Evolutionary conservation across 1,140 invertebrate species (phyloP).

Genomic region (Drosophila melanica): DNA sequence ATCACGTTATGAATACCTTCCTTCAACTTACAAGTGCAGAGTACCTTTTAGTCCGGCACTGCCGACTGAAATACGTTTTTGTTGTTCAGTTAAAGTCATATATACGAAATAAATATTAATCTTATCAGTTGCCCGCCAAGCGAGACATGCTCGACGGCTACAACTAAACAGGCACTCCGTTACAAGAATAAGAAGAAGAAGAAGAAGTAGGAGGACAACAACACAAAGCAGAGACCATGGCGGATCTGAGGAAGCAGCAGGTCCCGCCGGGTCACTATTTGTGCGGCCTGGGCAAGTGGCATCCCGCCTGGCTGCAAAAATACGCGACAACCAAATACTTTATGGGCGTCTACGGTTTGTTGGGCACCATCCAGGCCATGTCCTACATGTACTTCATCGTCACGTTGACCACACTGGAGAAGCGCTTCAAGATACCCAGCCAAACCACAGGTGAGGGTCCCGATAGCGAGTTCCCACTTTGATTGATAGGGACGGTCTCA

Average conservation of each 20-base stretch:
- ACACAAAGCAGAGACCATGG: conserved; percentile 31
- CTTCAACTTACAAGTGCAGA: too few species aligned
- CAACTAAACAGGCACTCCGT: conserved; percentile 34
- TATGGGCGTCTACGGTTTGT: conserved; percentile 87
- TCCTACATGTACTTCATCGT: conserved; percentile 89
- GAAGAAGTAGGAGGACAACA: background rate
- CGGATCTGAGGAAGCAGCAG: conserved; percentile 54
- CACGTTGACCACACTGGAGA: conserved; percentile 89
- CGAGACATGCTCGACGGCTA: conserved; percentile 24
- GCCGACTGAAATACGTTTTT: background rate
- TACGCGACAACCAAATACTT: conserved; percentile 87
- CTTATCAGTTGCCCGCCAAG: conserved; percentile 41
- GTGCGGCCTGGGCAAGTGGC: conserved; percentile 87
- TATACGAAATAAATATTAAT: conserved; percentile 26
- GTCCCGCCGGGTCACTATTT: conserved; percentile 52
- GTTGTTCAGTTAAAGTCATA: conserved; percentile 1
- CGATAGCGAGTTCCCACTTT: background rate
- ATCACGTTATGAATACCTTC: too few species aligned
- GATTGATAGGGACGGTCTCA: conserved; percentile 30
- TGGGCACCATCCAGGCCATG: conserved; percentile 89
- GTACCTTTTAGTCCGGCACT: background rate
- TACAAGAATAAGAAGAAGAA: background rate
- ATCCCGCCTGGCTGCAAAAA: conserved; percentile 87
- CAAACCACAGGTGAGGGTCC: conserved; percentile 87
- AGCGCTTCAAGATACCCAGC: conserved; percentile 89